phyloP scores from a whole-genome alignment of 2,113 vertebrate species.

The Elanoides forficatus region DNA sequence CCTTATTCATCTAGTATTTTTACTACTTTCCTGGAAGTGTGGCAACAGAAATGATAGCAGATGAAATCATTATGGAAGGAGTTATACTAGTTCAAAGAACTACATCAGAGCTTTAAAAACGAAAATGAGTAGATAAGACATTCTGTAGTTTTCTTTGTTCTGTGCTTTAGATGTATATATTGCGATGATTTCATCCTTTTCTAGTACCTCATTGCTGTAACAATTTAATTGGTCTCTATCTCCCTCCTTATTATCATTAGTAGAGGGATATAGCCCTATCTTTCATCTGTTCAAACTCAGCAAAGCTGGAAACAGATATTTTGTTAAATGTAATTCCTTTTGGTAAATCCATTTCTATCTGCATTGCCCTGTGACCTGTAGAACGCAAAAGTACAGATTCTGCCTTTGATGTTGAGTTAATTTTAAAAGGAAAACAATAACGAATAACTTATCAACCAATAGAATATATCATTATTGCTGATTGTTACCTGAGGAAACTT shows the following conservation, averaged over 20 bases:
- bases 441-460: neutral
- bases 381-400: neutral
- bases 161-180: neutral
- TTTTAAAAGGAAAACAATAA: neutral
- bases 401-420: neutral
- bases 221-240: constrained; percentile 42
- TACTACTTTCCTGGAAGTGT: neutral
- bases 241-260: constrained; percentile 32
- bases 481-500: neutral
- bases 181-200: constrained; percentile 25
- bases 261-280: constrained; percentile 31
- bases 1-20: neutral
- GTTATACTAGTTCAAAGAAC: neutral
- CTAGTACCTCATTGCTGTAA: neutral
- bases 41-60: neutral
- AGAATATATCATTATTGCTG: neutral
- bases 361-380: neutral
- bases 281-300: constrained; percentile 54
- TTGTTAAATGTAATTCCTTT: constrained; percentile 46
- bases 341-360: constrained; percentile 13
- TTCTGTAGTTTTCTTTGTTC: constrained; percentile 5
- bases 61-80: neutral
- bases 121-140: neutral
- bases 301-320: constrained; percentile 54
- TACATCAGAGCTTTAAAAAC: neutral